Percentiles rank a stretch among this genome's conserved stretches.
Conservation (phyloP, 2,888 invertebrate genomes). For the Altica lythri region DNA sequence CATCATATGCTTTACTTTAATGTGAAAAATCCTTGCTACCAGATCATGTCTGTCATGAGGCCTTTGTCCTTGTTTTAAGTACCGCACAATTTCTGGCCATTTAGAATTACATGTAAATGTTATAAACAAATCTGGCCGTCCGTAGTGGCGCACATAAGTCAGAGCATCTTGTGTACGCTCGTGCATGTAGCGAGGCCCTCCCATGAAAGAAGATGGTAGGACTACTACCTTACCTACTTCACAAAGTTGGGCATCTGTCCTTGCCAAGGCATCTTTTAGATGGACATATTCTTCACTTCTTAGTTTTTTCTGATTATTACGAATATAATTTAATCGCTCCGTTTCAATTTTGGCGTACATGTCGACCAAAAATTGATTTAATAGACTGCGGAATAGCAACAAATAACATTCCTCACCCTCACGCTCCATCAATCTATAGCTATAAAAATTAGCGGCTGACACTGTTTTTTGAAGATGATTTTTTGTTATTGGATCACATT, state of each 20-base stretch:
- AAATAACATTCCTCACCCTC: slow-evolving; percentile 41
- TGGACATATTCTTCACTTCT: slow-evolving; percentile 51
- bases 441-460: slow-evolving; percentile 13
- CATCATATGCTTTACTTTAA: slow-evolving; percentile 23
- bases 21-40: slow-evolving; percentile 22
- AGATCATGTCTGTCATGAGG: slow-evolving; percentile 29
- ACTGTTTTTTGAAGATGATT: slow-evolving; percentile 13
- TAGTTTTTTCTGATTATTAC: slow-evolving; percentile 45
- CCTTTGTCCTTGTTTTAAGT: no score
- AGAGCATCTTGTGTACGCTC: slow-evolving; percentile 49
- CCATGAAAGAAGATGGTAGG: slow-evolving; percentile 43
- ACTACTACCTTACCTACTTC: slow-evolving; percentile 40
- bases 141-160: slow-evolving; percentile 48
- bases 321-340: slow-evolving; percentile 45
- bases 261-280: slow-evolving; percentile 46
- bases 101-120: no score
- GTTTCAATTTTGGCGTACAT: slow-evolving; percentile 53
- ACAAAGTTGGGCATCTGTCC: slow-evolving; percentile 38
- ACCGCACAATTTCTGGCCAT: slow-evolving; percentile 36
- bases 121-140: slow-evolving; percentile 46
- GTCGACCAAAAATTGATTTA: slow-evolving; percentile 49
- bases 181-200: slow-evolving; percentile 48
- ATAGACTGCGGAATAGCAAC: slow-evolving; percentile 42
- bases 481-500: slow-evolving; percentile 14
- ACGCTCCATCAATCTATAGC: slow-evolving; percentile 21